Evolutionary conservation across 1,140 invertebrate species (phyloP).

Genomic region (Tetramorium simillimum): DNA sequence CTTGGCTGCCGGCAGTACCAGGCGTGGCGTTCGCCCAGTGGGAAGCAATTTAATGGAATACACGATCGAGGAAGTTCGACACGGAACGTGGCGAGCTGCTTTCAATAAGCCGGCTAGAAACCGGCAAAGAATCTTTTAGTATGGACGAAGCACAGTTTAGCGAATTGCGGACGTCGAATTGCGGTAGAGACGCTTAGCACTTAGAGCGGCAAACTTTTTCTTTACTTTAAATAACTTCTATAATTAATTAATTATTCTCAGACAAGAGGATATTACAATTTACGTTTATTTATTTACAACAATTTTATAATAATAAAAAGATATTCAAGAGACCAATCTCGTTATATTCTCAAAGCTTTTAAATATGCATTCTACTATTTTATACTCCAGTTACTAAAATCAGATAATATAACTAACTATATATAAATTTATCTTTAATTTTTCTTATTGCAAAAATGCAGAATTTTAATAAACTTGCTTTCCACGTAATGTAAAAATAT

Average conservation of each 20-base stretch:
- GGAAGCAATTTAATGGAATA: constrained; percentile 60
- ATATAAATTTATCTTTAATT: neutral
- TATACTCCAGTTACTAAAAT: neutral
- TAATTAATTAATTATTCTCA: constrained; percentile 7
- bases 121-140: constrained; percentile 48
- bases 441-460: neutral
- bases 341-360: neutral
- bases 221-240: neutral
- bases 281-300: neutral
- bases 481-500: neutral
- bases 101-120: constrained; percentile 55
- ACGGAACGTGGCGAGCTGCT: constrained; percentile 27
- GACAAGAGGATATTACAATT: neutral
- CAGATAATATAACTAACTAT: neutral
- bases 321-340: neutral
- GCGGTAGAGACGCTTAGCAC: constrained; percentile 1
- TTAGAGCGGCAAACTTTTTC: constrained; percentile 11
- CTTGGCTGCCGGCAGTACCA: constrained; percentile 47
- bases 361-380: neutral
- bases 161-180: constrained; percentile 9
- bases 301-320: neutral
- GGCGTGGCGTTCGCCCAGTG: constrained; percentile 46
- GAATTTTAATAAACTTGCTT: neutral
- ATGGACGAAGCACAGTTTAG: constrained; percentile 16
- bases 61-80: constrained; percentile 52